Evolutionary conservation across 64 coral and sea anemone species (phyloP), one percentile per base, ranked within the genome.

Genomic region (Montipora foliosa): DNA sequence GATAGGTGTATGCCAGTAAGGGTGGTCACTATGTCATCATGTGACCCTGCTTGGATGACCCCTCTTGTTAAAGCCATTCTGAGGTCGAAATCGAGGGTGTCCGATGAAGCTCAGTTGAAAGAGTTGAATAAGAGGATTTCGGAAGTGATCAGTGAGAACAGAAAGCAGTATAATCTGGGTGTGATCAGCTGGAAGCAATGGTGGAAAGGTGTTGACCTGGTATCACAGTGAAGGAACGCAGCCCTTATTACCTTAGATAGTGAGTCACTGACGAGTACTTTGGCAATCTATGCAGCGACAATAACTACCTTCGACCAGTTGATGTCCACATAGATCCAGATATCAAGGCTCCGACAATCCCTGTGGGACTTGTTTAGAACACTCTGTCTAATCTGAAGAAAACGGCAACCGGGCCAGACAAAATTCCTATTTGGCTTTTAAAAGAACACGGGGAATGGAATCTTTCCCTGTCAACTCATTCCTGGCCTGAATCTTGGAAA

Each of bases 1-100:
- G 74, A 93, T 88, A 93, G 46, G 91, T 80, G 76, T 55, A 93
- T 93, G 82, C 91, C 73, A n/a, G 45, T 87, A 6, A 76, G 83
- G 47, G 79, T 83, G 24, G 91, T 93, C 3, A 16, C 25, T 20
- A 66, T 93, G 91, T 93, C 82, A 78, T 79, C 91, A 49, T 67
- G 81, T 17, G 90, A 92, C 90, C 90, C 80, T 4, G 61, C 10
- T 4, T 87, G 84, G 84, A 87, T 87, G 84, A 72, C 70, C 20
- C 87, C 87, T 19, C 52, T 88, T n/a, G 67, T 88, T 7, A 88
- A 70, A 55, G 75, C 44, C 76, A 29, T 89, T 14, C 46, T 89
- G 16, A 52, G 87, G 10, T 19, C 55, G 20, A 93, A 93, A 64
- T 87, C 81, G 8, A 76, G 82, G 51, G 57, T 87, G 11, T 52